Percentiles rank a stretch among this genome's conserved stretches.
Evolutionary conservation across 2,797 vertebrate genomes (phyloP).

Genomic region (Danio albolineatus): DNA sequence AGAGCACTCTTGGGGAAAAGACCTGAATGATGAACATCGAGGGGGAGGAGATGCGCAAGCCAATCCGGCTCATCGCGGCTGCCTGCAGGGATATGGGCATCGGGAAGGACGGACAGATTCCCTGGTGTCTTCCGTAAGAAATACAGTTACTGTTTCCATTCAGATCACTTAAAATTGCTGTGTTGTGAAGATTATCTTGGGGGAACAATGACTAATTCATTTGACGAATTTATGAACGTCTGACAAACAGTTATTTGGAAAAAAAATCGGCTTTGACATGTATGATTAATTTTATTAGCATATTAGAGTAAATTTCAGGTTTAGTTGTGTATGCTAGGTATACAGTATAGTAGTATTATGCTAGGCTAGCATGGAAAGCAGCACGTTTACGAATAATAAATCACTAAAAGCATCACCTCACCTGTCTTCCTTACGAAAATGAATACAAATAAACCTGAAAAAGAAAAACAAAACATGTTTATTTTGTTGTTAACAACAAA

Average conservation of each 20-base stretch:
- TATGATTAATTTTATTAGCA: no score
- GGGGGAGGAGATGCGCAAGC: slow-evolving; percentile 64
- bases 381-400: background rate
- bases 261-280: background rate
- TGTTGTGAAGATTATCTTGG: background rate
- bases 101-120: slow-evolving; percentile 76
- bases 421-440: no score
- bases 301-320: background rate
- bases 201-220: background rate
- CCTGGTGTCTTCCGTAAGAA: slow-evolving; percentile 84
- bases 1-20: background rate
- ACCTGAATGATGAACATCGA: background rate
- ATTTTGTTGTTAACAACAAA: no score
- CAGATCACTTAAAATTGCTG: background rate
- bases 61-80: slow-evolving; percentile 79
- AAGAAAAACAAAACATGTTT: no score
- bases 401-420: background rate
- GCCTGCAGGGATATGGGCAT: slow-evolving; percentile 76
- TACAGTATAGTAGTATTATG: background rate
- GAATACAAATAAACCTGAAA: no score
- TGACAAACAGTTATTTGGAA: background rate
- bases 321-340: background rate
- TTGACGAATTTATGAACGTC: background rate
- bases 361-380: background rate
- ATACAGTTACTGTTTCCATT: background rate